phyloP scores from a whole-genome alignment of 92 coral and sea anemone species.

The Desmophyllum pertusum region DNA sequence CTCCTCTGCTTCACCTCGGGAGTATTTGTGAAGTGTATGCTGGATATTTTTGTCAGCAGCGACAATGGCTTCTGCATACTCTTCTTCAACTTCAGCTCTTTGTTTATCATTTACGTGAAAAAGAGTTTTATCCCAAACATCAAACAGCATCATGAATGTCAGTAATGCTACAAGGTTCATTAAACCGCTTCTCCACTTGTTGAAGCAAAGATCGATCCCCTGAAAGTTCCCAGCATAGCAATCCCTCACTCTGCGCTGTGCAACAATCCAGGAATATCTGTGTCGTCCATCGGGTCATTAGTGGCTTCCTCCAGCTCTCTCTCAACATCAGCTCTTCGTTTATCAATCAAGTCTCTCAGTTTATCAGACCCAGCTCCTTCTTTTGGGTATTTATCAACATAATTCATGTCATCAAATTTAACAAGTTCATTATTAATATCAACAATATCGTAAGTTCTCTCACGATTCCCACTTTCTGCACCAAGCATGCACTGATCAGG shows the following conservation, averaged over 20 bases:
- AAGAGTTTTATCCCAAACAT: accelerated
- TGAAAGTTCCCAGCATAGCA: conserved; percentile 24
- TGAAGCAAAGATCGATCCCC: neutral
- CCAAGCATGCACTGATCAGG: neutral
- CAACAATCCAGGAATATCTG: conserved; percentile 22
- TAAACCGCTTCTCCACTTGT: neutral
- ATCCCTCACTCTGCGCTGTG: conserved; percentile 26
- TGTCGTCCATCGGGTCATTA: neutral
- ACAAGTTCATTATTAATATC: conserved; percentile 9
- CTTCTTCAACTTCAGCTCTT: neutral
- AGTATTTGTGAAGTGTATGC: neutral
- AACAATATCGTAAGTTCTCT: neutral
- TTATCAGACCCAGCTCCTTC: neutral
- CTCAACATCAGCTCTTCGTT: neutral
- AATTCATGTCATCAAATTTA: neutral
- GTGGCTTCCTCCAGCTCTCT: neutral
- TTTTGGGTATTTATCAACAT: conserved; percentile 2
- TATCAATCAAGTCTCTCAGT: neutral
- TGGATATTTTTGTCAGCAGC: too few relatives aligned
- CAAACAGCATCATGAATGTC: neutral
- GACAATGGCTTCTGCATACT: neutral
- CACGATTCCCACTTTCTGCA: neutral
- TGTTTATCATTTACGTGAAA: too few relatives aligned
- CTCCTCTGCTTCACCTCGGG: neutral
- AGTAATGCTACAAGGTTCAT: neutral